These are phyloP conservation scores for Chloroclystis v-ata DNA, from an alignment of 2,888 invertebrate genomes.

Conservation along the genomic window DNA sequence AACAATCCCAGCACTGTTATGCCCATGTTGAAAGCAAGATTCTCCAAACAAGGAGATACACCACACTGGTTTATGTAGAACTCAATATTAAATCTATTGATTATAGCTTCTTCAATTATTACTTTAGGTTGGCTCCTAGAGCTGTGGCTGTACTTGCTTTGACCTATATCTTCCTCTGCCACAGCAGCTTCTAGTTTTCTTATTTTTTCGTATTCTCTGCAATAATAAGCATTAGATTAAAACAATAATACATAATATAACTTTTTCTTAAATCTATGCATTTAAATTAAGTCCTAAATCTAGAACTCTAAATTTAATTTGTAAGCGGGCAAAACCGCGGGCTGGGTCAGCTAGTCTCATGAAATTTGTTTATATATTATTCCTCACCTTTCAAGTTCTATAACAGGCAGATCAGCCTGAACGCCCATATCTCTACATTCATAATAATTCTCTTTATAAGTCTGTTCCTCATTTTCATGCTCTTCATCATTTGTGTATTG, in stretches of 20 bases:
- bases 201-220: slow-evolving; percentile 13
- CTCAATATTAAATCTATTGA: slow-evolving; percentile 17
- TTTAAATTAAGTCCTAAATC: no score
- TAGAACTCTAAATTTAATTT: no score
- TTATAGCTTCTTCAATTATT: slow-evolving; percentile 8
- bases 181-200: slow-evolving; percentile 3
- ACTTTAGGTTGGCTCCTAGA: slow-evolving; percentile 12
- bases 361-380: no score
- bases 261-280: no score
- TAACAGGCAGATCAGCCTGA: slow-evolving; percentile 12
- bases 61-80: slow-evolving; percentile 10
- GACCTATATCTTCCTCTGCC: neutral
- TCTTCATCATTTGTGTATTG: slow-evolving; percentile 4
- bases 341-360: no score
- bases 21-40: slow-evolving; percentile 8
- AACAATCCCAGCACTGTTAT: slow-evolving; percentile 8
- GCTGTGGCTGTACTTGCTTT: neutral
- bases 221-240: slow-evolving; percentile 2
- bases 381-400: slow-evolving; percentile 10
- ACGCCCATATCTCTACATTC: slow-evolving; percentile 12
- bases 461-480: neutral
- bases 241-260: no score
- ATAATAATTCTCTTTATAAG: neutral
- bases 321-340: no score
- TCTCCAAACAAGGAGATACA: slow-evolving; percentile 11